Evolutionary conservation across 2,888 invertebrate genomes (phyloP), one percentile per base, ranked within the genome.

Genomic region (Tuberolachnus salignus): DNA sequence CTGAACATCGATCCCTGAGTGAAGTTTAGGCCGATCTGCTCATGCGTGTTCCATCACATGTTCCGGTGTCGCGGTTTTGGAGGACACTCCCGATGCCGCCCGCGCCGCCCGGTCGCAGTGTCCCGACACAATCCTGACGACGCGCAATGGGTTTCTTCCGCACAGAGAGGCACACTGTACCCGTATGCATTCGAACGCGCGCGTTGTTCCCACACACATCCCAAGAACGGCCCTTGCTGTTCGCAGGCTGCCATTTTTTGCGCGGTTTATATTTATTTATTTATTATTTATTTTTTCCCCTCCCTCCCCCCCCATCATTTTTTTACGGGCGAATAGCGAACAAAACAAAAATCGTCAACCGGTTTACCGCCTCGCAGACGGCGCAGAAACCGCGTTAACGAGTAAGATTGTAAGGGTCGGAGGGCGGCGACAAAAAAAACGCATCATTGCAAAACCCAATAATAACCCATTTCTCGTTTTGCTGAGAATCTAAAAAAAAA

Each of bases 1-100:
- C 78, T 78, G 78, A 78, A 78, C 78, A 78, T 78, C 78, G 78
- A 78, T 78, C 78, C 78, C 78, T 78, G 78, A 78, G 78, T 78
- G 78, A 78, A 78, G 69, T 59, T 78, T 78, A 78, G 78, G 78
- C 78, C 78, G 78, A 78, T 78, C 78, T 78, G 78, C 78, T 78
- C 78, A 78, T 78, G 78, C 78, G 78, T 78, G 78, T 78, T 78
- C 73, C 73, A 67, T 78, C 78, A 78, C 78, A 69, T 78, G 78
- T 78, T 78, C 78, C 78, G 78, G 78, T 69, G 69, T 78, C 78
- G 69, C 78, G 78, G 78, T 78, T 34, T 34, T 67, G 78, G 75
- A 69, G 78, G 78, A 78, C 78, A 69, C 78, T 78, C 78, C 78
- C 78, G 78, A 78, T 23, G 78, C 78, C 78, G 64, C 63, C 51